Evolutionary conservation across 2,888 invertebrate species (phyloP).

Genomic region (Phrixothrix hirtus): DNA sequence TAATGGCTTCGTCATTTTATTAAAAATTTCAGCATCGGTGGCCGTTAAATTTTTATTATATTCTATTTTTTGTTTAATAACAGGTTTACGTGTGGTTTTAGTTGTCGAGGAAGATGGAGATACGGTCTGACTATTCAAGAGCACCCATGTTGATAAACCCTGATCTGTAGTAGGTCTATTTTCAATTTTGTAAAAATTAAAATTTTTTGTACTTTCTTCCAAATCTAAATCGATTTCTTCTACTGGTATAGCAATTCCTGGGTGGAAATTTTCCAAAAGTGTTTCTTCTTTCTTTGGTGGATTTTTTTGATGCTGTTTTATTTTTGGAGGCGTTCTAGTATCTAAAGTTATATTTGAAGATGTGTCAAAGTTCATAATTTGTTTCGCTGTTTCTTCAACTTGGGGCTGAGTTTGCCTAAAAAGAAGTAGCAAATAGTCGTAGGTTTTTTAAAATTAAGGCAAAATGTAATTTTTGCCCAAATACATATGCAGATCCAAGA

Average conservation of each 20-base stretch:
- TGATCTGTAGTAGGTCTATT: conserved; percentile 62
- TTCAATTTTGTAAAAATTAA: conserved; percentile 51
- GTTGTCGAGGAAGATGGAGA: conserved; percentile 40
- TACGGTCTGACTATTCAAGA: conserved; percentile 63
- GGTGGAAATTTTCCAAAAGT: conserved; percentile 61
- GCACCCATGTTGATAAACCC: conserved; percentile 77
- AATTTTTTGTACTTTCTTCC: conserved; percentile 48
- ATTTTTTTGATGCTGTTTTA: conserved; percentile 60
- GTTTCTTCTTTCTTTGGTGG: conserved; percentile 35
- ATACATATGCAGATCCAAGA: not conserved
- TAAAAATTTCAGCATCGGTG: conserved; percentile 26
- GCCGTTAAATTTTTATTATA: conserved; percentile 31
- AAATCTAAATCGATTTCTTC: conserved; percentile 57
- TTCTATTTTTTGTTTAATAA: conserved; percentile 35
- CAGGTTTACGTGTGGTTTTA: conserved; percentile 41
- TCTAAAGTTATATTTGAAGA: conserved; percentile 60
- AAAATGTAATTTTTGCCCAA: too few species aligned
- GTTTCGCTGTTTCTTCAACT: conserved; percentile 63
- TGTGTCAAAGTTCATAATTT: conserved; percentile 58
- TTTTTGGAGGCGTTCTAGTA: conserved; percentile 66
- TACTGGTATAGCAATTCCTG: conserved; percentile 69
- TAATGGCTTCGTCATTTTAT: conserved; percentile 43
- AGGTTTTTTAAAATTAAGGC: not conserved
- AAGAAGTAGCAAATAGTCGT: conserved; percentile 28
- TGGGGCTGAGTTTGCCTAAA: conserved; percentile 55